A percentile compares a stretch with the other conserved stretches of the same genome.
Conservation (phyloP, 2,797 vertebrate genomes). For the Gymnopithys bicolor region DNA sequence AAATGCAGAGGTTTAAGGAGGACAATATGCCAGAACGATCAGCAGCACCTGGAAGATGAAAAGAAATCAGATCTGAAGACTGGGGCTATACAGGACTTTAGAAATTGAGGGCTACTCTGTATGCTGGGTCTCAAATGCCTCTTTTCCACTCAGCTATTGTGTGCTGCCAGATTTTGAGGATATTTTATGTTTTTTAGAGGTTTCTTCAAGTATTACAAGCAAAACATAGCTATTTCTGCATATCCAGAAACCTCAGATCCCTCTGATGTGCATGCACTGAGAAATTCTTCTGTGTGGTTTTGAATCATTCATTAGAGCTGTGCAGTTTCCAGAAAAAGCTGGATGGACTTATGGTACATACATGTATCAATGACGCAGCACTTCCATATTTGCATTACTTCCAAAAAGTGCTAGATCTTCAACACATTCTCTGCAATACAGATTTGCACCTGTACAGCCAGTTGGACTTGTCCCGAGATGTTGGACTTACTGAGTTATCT, state of each 20-base stretch:
- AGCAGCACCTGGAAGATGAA: neutral
- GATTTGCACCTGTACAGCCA: neutral
- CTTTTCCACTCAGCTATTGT: neutral
- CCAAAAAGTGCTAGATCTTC: neutral
- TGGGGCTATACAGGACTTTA: neutral
- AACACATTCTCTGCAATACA: neutral
- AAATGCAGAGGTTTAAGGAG: neutral
- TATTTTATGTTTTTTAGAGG: neutral
- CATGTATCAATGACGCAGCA: slow-evolving; percentile 22
- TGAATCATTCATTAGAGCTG: neutral
- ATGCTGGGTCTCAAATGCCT: neutral
- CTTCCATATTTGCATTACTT: neutral
- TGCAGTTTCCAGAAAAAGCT: neutral
- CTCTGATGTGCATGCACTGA: neutral
- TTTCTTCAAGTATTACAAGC: neutral
- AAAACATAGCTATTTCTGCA: neutral
- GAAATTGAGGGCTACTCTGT: neutral
- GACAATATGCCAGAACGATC: neutral
- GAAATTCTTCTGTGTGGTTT: accelerated
- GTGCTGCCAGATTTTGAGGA: neutral
- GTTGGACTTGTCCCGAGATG: neutral
- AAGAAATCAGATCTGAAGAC: neutral
- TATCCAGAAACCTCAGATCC: neutral
- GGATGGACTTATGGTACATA: neutral
- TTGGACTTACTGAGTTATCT: slow-evolving; percentile 1